Evolutionary conservation across 2,888 invertebrate species (phyloP).

Genomic region (Apeira syringaria): DNA sequence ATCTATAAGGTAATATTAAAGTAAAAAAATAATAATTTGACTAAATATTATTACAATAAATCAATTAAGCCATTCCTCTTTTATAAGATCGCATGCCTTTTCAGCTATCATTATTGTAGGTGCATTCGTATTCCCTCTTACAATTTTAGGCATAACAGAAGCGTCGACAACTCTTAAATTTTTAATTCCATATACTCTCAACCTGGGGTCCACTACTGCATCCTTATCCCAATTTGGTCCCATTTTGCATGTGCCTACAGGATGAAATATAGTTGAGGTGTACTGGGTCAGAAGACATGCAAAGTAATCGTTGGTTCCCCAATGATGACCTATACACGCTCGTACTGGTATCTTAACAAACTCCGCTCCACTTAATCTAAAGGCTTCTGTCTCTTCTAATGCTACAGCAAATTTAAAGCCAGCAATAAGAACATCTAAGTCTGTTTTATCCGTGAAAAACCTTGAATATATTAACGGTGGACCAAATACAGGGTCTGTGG

Average conservation of each 20-base stretch:
- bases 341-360: slow-evolving; percentile 83
- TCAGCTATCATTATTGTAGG: slow-evolving; percentile 94
- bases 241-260: slow-evolving; percentile 88
- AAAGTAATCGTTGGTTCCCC: slow-evolving; percentile 87
- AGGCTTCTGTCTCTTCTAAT: slow-evolving; percentile 84
- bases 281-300: slow-evolving; percentile 85
- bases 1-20: too few relatives aligned
- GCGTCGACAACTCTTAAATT: slow-evolving; percentile 87
- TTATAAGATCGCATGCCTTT: slow-evolving; percentile 91
- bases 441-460: slow-evolving; percentile 85
- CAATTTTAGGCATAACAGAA: slow-evolving; percentile 86
- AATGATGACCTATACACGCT: slow-evolving; percentile 80
- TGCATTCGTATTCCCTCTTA: slow-evolving; percentile 91
- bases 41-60: neutral
- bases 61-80: slow-evolving; percentile 74
- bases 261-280: slow-evolving; percentile 88
- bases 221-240: slow-evolving; percentile 84
- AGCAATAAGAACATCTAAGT: slow-evolving; percentile 84
- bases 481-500: slow-evolving; percentile 88
- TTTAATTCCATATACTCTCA: slow-evolving; percentile 85
- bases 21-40: slow-evolving; percentile 8
- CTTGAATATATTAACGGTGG: slow-evolving; percentile 89
- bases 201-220: slow-evolving; percentile 86
- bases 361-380: slow-evolving; percentile 80
- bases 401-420: slow-evolving; percentile 84